Conservation (phyloP, 1,140 invertebrate species). For the Aphelinus certus region DNA sequence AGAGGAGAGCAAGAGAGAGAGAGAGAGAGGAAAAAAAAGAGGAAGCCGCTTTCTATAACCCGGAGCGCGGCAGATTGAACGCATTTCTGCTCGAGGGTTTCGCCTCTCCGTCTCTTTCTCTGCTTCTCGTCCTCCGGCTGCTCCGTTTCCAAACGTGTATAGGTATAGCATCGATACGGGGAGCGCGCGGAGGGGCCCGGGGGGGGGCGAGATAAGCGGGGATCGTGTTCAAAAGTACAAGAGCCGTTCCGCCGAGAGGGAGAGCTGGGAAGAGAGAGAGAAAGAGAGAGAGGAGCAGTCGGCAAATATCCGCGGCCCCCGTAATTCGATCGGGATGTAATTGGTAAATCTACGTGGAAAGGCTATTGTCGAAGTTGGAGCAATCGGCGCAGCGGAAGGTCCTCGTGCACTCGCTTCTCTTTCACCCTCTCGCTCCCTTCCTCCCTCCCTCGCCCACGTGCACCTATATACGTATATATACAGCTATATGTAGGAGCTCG, state of each 20-base stretch:
- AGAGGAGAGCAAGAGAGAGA: too few species aligned
- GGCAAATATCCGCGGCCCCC: conserved; percentile 9
- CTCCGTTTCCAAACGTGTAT: neutral
- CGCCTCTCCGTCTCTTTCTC: conserved; percentile 1
- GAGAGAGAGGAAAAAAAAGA: neutral
- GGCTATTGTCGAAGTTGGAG: conserved; percentile 44
- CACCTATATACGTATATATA: too few species aligned
- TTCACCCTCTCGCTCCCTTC: neutral
- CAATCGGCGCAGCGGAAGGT: conserved; percentile 34
- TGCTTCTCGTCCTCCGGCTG: neutral
- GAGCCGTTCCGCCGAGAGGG: conserved; percentile 30
- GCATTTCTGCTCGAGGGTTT: conserved; percentile 23
- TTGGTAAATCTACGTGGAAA: conserved; percentile 46
- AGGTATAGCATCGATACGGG: conserved; percentile 1
- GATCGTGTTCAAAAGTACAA: conserved; percentile 43
- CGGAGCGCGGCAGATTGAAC: conserved; percentile 33
- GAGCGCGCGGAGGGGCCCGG: conserved; percentile 29
- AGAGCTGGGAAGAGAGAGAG: conserved; percentile 23
- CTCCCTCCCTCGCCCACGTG: neutral
- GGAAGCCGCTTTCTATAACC: conserved; percentile 17
- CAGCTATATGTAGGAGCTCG: too few species aligned
- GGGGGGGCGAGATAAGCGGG: conserved; percentile 26
- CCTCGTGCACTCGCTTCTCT: conserved; percentile 22
- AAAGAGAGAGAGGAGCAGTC: conserved; percentile 8
- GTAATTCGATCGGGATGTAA: conserved; percentile 45